Conservation (phyloP, 2,113 vertebrate genomes). For the Fregetta grallaria region DNA sequence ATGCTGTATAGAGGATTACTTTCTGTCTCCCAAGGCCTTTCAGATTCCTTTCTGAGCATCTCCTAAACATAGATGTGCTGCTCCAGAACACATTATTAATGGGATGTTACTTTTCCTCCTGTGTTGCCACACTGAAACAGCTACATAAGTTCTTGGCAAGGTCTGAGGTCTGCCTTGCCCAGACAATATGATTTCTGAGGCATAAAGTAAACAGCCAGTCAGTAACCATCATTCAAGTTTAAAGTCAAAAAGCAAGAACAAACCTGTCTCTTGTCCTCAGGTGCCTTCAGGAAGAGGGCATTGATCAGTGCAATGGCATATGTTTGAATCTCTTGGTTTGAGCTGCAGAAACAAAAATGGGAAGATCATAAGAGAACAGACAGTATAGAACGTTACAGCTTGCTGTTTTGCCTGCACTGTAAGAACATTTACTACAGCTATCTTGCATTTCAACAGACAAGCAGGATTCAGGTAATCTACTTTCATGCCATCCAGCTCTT, state of each 20-base stretch:
- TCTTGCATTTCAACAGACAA: background rate
- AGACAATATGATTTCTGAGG: background rate
- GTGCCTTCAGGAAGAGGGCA: constrained; percentile 96
- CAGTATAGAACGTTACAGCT: background rate
- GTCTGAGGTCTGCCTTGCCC: background rate
- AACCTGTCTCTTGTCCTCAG: constrained; percentile 96
- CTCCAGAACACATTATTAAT: background rate
- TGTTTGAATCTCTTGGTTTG: constrained; percentile 99
- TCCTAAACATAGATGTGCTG: background rate
- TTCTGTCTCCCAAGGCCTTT: background rate
- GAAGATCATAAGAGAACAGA: background rate
- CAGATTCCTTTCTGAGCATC: background rate
- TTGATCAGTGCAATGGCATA: constrained; percentile 98
- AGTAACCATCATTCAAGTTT: background rate
- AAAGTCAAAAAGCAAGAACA: constrained; percentile 51
- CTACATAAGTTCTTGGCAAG: background rate
- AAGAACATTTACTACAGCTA: background rate
- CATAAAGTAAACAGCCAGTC: background rate
- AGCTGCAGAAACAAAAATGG: constrained; percentile 76
- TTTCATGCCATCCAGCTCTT: background rate
- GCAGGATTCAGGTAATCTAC: background rate
- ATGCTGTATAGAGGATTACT: background rate
- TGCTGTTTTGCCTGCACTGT: background rate
- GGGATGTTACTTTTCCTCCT: background rate
- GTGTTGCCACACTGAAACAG: background rate